Conservation (phyloP, 2,113 vertebrate genomes). For the Tragelaphus imberbis region DNA sequence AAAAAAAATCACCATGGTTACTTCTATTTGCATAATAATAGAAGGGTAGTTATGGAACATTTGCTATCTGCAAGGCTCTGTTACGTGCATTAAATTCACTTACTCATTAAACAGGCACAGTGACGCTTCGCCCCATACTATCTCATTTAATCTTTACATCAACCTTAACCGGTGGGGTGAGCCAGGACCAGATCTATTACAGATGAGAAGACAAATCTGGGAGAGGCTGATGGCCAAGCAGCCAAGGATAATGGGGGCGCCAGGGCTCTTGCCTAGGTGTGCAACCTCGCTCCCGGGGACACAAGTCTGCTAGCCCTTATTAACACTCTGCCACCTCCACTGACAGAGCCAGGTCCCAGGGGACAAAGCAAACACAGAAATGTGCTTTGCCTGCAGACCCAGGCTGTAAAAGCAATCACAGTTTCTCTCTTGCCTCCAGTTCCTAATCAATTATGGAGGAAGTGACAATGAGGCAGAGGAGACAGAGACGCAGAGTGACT, state of each 20-base stretch:
- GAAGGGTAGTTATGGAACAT: neutral
- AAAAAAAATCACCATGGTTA: neutral
- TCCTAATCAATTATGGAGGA: slow-evolving; percentile 54
- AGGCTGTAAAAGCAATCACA: slow-evolving; percentile 31
- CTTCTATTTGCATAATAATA: neutral
- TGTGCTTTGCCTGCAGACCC: slow-evolving; percentile 31
- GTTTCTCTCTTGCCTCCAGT: neutral
- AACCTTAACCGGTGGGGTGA: neutral
- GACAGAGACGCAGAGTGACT: neutral
- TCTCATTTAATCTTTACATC: slow-evolving; percentile 35
- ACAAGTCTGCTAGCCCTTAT: neutral
- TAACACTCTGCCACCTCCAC: slow-evolving; percentile 14
- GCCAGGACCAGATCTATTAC: neutral
- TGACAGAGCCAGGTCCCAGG: slow-evolving; percentile 41
- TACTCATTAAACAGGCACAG: neutral
- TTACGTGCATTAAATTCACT: neutral
- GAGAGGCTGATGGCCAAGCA: neutral
- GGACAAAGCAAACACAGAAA: neutral
- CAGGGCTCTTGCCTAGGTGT: neutral
- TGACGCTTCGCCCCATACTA: neutral
- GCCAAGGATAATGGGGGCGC: neutral
- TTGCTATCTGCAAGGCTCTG: neutral
- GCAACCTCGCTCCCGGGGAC: neutral
- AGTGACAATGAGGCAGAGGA: slow-evolving; percentile 3
- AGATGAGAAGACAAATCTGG: neutral